Evolutionary conservation across 2,797 vertebrate genomes (phyloP), one percentile per base, ranked within the genome.

Genomic region (Anguilla pacifica): DNA sequence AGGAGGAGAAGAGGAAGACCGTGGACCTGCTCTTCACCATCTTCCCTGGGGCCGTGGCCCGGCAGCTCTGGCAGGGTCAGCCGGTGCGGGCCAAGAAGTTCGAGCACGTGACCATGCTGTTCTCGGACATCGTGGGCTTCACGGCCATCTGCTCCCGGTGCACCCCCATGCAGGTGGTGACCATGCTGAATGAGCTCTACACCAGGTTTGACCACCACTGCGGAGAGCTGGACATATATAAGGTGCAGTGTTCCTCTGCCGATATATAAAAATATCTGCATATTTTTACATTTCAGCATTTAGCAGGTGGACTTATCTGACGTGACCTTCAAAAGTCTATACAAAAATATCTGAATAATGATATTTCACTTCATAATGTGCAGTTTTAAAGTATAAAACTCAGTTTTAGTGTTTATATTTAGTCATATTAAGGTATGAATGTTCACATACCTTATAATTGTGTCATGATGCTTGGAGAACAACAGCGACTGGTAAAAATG

Each of bases 51-150:
- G 98, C 98, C 10, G 98, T 99, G 86, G 99, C 99, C 0, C 98
- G 97, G 94, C 97, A 98, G 93, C 96, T 99, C 87, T 99, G 99
- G 99, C 99, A 99, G 91, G 99, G 98, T 67, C 97, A 98, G 82
- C 96, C 96, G 0, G 98, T 99, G 25, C 97, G 97, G 92, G 98
- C 99, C 92, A 99, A 99, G 96, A 98, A 98, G 95, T 99, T 99
- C 92, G 96, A 95, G 86, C 93, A 95, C 0, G 98, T 99, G 89
- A 99, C 98, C 0, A 97, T 99, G 98, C 97, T 99, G 86, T 99
- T 99, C 95, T 99, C 99, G 2, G 99, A 99, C 94, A 97, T 99
- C 9, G 99, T 99, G 89, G 98, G 99, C 87, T 99, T 99, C 95
- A 99, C 99, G 0, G 98, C 99, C 84, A 97, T 98, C 92, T 99